Conservation (phyloP, 2,888 invertebrate genomes). For the Morpho achilles region DNA sequence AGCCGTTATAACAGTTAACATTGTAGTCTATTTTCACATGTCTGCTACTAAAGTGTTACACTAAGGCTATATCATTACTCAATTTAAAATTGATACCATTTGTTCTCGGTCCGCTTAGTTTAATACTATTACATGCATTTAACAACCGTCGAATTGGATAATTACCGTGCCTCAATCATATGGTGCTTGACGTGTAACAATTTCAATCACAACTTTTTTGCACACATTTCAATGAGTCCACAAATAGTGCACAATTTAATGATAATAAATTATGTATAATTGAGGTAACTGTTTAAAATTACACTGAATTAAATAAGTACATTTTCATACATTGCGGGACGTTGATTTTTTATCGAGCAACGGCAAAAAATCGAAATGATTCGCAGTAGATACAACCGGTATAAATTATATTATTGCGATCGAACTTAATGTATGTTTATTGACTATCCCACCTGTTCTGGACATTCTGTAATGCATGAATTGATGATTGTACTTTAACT, state of each 20-base stretch:
- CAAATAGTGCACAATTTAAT: conserved; percentile 42
- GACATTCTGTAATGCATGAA: conserved; percentile 3
- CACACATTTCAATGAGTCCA: conserved; percentile 43
- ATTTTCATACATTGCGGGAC: conserved; percentile 28
- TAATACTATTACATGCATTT: conserved; percentile 58
- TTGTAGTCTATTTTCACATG: conserved; percentile 37
- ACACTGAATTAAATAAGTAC: conserved; percentile 41
- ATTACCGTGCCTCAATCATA: conserved; percentile 56
- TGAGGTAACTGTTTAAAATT: conserved; percentile 41
- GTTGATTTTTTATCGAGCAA: conserved; percentile 15
- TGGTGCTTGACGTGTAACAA: conserved; percentile 45
- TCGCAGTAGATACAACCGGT: conserved; percentile 12
- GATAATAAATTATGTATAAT: conserved; percentile 41
- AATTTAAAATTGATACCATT: conserved; percentile 39
- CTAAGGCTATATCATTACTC: conserved; percentile 50
- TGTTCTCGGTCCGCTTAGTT: conserved; percentile 42
- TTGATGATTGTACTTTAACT: conserved; percentile 13
- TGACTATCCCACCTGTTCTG: conserved; percentile 3
- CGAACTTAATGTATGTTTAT: conserved; percentile 16
- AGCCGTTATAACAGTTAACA: conserved; percentile 15
- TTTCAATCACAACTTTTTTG: conserved; percentile 43
- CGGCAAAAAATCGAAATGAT: conserved; percentile 18
- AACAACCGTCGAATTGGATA: conserved; percentile 63
- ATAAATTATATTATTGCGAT: conserved; percentile 16
- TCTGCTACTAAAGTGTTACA: conserved; percentile 43